phyloP scores from a whole-genome alignment of 1,140 invertebrate species.

The Hycleus cichorii region DNA sequence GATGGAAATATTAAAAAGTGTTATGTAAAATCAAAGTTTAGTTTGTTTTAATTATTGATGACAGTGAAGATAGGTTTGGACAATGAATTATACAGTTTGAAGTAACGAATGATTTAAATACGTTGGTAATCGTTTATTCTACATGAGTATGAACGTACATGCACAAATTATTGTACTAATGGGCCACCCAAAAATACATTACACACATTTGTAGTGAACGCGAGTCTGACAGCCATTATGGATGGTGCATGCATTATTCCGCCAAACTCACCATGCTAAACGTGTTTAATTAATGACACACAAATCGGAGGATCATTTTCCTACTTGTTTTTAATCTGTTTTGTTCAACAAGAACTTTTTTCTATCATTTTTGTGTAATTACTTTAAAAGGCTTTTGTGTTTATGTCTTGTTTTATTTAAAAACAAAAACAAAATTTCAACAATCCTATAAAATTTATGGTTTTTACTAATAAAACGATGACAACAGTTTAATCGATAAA shows the following conservation, averaged over 20 bases:
- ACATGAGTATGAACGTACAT: constrained; percentile 21
- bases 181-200: constrained; percentile 32
- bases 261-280: constrained; percentile 19
- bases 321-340: constrained; percentile 31
- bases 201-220: constrained; percentile 28
- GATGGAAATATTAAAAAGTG: too few species aligned
- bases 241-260: constrained; percentile 30
- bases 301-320: constrained; percentile 31
- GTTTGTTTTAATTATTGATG: too few species aligned
- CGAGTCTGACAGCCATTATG: constrained; percentile 29
- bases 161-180: constrained; percentile 32
- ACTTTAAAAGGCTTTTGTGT: constrained; percentile 15
- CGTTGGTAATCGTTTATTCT: constrained; percentile 23
- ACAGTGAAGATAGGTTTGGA: too few species aligned
- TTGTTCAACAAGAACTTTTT: constrained; percentile 12
- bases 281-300: constrained; percentile 31
- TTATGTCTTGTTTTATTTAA: constrained; percentile 12
- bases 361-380: constrained; percentile 11
- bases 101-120: constrained; percentile 23
- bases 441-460: too few species aligned
- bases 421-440: too few species aligned
- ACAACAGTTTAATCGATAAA: too few species aligned
- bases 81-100: constrained; percentile 2
- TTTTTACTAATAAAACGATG: too few species aligned
- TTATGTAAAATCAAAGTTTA: too few species aligned